These are phyloP conservation scores for Narcine bancroftii DNA, from an alignment of 2,113 vertebrate genomes.

Conservation along the genomic window DNA sequence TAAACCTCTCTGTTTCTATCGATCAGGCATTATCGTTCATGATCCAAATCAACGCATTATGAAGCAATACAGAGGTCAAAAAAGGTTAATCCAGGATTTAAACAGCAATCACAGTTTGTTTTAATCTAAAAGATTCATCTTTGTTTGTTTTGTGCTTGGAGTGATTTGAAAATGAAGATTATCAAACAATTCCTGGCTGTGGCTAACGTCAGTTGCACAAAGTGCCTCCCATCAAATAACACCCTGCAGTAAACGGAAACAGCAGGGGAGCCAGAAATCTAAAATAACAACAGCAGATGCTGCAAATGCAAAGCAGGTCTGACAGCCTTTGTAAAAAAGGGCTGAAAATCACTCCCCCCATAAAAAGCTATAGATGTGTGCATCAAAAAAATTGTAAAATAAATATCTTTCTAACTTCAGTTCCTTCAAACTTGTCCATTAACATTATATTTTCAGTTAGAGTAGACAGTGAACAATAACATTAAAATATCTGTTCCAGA, in stretches of 20 bases:
- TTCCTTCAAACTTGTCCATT: background rate
- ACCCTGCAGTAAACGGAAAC: background rate
- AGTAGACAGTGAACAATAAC: background rate
- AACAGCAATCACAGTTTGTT: background rate
- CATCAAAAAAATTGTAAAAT: no score
- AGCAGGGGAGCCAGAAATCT: background rate
- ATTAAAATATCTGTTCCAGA: background rate
- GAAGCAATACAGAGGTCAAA: background rate
- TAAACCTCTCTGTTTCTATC: background rate
- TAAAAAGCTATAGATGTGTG: background rate
- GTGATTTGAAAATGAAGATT: background rate
- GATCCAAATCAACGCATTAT: background rate
- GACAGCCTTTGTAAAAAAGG: background rate
- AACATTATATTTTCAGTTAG: background rate
- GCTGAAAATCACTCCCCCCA: background rate
- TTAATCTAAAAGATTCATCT: background rate
- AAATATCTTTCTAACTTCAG: background rate
- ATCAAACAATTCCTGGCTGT: constrained; percentile 9
- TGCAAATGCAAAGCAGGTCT: constrained; percentile 12
- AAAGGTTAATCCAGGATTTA: background rate
- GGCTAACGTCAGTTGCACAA: background rate
- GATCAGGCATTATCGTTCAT: background rate
- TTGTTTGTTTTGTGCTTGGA: background rate
- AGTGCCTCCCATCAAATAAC: constrained; percentile 13
- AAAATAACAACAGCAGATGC: constrained; percentile 11